Percentiles rank a stretch among this genome's conserved stretches.
Evolutionary conservation across 2,797 vertebrate species (phyloP).

Genomic region (Clarias pachynema): DNA sequence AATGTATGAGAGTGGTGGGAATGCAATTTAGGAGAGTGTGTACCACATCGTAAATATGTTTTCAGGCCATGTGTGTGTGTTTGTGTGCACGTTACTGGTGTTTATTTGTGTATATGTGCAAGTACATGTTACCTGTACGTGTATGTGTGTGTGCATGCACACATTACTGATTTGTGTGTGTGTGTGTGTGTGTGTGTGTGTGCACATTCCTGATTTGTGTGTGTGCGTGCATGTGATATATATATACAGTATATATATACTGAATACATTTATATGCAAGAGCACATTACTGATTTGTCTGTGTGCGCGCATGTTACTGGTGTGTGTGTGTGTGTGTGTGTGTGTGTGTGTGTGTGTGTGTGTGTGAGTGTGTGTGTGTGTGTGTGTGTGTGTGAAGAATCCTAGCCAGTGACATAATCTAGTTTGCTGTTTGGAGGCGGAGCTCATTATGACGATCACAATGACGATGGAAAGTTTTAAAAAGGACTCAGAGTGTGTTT

Average conservation of each 20-base stretch:
- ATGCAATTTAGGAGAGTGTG: constrained; percentile 31
- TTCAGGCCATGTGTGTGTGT: background rate
- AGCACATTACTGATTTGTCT: no score
- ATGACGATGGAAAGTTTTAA: no score
- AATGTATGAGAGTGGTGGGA: background rate
- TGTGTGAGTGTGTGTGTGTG: background rate
- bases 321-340: background rate
- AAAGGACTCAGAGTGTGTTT: no score
- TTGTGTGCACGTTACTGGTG: background rate
- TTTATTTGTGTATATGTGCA: background rate
- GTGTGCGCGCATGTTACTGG: background rate
- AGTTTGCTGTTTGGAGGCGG: background rate
- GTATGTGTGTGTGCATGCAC: no score
- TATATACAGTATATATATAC: no score
- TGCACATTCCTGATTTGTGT: no score
- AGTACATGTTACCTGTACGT: no score
- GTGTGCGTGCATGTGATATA: no score
- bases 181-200: no score
- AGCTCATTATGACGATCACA: no score
- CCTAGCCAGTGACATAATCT: background rate
- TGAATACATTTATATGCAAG: no score
- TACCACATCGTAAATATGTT: constrained; percentile 24
- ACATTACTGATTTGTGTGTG: no score
- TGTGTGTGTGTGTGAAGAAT: background rate
- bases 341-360: background rate